These are phyloP conservation scores for Pachymerium ferrugineum DNA, from an alignment of 2,888 invertebrate species.

Conservation along the genomic window DNA sequence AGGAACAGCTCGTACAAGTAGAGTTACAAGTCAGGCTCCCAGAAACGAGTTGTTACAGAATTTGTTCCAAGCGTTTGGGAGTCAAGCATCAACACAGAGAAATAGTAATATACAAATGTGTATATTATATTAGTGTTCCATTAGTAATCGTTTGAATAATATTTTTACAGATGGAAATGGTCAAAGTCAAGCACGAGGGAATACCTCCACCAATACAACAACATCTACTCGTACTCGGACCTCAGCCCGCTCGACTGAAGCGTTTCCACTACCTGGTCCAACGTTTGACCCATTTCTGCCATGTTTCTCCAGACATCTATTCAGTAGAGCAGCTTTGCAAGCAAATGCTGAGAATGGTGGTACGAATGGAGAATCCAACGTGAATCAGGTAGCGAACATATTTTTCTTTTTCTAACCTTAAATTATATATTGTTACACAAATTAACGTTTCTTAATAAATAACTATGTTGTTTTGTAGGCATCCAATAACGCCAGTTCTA, in stretches of 20 bases:
- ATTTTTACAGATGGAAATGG: slow-evolving; percentile 34
- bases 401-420: too few species aligned
- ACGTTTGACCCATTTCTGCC: slow-evolving; percentile 62
- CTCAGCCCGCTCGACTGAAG: slow-evolving; percentile 62
- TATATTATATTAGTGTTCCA: too few species aligned
- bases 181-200: slow-evolving; percentile 56
- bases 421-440: too few species aligned
- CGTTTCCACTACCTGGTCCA: slow-evolving; percentile 45
- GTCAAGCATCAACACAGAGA: slow-evolving; percentile 37
- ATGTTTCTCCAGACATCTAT: slow-evolving; percentile 57
- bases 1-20: background rate
- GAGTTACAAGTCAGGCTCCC: slow-evolving; percentile 39
- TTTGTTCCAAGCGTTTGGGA: slow-evolving; percentile 47
- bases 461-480: background rate
- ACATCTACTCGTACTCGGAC: slow-evolving; percentile 65
- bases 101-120: too few species aligned
- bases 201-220: slow-evolving; percentile 63
- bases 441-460: too few species aligned
- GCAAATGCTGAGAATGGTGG: background rate
- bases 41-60: slow-evolving; percentile 55
- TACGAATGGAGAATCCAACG: background rate
- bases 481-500: background rate
- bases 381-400: too few species aligned
- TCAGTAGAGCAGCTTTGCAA: slow-evolving; percentile 27
- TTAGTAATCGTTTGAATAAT: too few species aligned